Percentiles rank a stretch among this genome's conserved stretches.
Conservation (phyloP, 30 jellyfish, hydroid and myxozoan species). For the Mastigias papua region DNA sequence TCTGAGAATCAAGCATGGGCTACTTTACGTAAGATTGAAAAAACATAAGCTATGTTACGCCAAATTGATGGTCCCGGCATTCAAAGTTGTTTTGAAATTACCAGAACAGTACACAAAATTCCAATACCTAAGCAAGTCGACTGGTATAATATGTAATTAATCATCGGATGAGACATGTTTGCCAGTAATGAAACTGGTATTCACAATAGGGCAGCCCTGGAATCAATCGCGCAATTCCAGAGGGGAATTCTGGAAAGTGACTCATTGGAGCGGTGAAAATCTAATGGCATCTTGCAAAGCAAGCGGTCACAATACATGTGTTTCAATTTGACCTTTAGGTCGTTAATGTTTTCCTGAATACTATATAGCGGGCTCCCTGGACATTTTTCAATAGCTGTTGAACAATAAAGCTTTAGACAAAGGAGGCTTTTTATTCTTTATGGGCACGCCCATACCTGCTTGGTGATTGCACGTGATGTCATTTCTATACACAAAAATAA, state of each 20-base stretch:
- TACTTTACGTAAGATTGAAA: no score
- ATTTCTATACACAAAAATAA: neutral
- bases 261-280: neutral
- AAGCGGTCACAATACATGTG: no score
- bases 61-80: no score
- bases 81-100: no score
- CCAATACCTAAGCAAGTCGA: neutral
- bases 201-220: neutral
- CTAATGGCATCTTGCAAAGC: neutral
- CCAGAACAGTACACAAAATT: no score
- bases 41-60: no score
- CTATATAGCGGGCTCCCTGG: neutral
- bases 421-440: neutral
- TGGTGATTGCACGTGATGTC: neutral
- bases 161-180: neutral
- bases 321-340: neutral
- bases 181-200: neutral
- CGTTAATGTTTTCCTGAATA: neutral
- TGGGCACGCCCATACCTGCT: neutral
- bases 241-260: neutral
- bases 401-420: neutral
- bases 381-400: neutral
- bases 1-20: no score
- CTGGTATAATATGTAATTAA: neutral
- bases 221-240: neutral